Conservation (phyloP, 2,888 invertebrate genomes). For the Limulus polyphemus region DNA sequence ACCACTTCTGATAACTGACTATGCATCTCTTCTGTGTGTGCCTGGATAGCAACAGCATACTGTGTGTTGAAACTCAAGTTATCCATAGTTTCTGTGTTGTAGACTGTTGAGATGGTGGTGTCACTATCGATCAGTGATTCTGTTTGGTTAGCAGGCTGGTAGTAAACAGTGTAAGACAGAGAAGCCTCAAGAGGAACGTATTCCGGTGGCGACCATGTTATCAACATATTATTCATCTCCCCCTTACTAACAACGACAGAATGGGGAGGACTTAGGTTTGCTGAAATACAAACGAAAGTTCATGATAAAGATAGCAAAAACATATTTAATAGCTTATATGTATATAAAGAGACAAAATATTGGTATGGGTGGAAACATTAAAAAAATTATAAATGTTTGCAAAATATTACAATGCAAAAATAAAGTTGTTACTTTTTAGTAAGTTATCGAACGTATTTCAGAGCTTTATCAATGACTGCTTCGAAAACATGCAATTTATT, state of each 20-base stretch:
- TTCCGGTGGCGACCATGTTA: slow-evolving; percentile 67
- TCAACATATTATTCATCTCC: slow-evolving; percentile 66
- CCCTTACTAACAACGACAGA: slow-evolving; percentile 62
- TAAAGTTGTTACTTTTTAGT: no score
- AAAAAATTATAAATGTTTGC: no score
- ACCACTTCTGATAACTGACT: slow-evolving; percentile 68
- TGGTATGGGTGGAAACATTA: no score
- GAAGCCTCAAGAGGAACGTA: slow-evolving; percentile 25
- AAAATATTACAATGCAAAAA: no score
- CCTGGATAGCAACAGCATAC: slow-evolving; percentile 63
- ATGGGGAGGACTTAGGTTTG: slow-evolving; percentile 54
- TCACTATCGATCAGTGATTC: slow-evolving; percentile 37
- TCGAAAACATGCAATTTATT: no score
- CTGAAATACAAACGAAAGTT: no score
- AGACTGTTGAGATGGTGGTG: slow-evolving; percentile 45
- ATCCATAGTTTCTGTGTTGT: slow-evolving; percentile 57
- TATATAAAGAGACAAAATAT: no score
- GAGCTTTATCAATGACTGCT: no score
- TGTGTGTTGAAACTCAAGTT: slow-evolving; percentile 64
- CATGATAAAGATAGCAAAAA: no score
- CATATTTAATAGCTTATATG: no score
- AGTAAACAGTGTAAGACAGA: slow-evolving; percentile 47
- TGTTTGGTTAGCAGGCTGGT: slow-evolving; percentile 52
- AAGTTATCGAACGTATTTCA: no score
- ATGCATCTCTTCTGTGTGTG: slow-evolving; percentile 41